Base-by-base conservation (phyloP, 2,797 vertebrate species). In the Acrossocheilus fasciatus region DNA sequence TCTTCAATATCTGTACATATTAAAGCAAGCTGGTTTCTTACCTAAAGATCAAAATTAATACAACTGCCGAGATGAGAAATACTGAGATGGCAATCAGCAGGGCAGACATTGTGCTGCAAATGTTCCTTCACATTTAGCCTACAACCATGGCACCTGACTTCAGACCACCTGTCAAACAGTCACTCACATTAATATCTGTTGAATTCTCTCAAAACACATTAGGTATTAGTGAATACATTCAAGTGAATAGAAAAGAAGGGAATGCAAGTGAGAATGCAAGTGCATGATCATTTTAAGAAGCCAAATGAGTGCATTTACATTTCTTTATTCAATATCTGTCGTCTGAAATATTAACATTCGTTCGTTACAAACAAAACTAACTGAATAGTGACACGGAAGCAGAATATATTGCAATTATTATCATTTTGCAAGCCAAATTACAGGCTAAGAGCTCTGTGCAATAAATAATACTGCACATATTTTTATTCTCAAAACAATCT, bases 101-200 rank as follows among this genome's bases (percentile, higher is more conserved):
- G 34, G 92, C 90, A 93, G 94, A 92, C 96, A 96, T 96, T 64
- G 88, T 90, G 87, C 74, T 93, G 93, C 91, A 72, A 88, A 59
- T 57, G 47, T 87, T 87, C 34, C 75, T 91, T 94, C 91, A 94
- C 90, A 91, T 91, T 91, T 92, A 91, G 68, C 83, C 78, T 50
- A 34, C 74, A 75, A 89, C 87, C 93, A 92, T 92, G 90, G 50
- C 86, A 91, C 36, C 62, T 59, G 87, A 89, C 79, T 80, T 85
- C 59, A 87, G 66, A 39, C 4, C 64, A 82, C 62, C 81, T 82
- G 84, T 84, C 82, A 84, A 57, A 64, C 72, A 70, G 17, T 34
- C 70, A 74, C 17, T 23, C 6, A 43, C 30, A 64, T 84, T 30
- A 82, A 76, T 77, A n/a, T 6, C 41, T 47, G 62, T 10, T 43